phyloP scores from a whole-genome alignment of 2,888 invertebrate species.

The Alloplasta piceator region DNA sequence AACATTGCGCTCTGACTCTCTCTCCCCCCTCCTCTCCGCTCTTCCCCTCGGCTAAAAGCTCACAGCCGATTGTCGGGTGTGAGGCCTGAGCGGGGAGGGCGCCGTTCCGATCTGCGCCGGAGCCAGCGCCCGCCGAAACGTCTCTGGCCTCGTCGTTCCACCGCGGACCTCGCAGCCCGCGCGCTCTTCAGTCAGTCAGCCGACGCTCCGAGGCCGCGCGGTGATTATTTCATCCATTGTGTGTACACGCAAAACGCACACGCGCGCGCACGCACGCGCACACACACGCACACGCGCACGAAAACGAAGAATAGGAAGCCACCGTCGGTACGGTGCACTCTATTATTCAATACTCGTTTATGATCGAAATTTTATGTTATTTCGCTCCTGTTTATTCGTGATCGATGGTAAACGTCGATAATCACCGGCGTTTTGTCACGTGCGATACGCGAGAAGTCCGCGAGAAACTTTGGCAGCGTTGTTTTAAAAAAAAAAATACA shows the following conservation, averaged over 20 bases:
- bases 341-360: constrained; percentile 11
- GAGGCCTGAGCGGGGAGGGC: constrained; percentile 35
- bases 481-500: no score
- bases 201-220: constrained; percentile 80
- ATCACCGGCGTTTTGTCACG: no score
- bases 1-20: no score
- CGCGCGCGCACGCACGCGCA: neutral
- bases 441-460: no score
- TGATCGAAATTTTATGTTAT: neutral
- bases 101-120: constrained; percentile 66
- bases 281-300: neutral
- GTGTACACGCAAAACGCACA: constrained; percentile 68
- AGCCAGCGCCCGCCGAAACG: constrained; percentile 78
- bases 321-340: constrained; percentile 31
- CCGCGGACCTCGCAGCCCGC: constrained; percentile 67
- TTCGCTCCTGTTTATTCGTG: neutral
- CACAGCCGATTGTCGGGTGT: constrained; percentile 45
- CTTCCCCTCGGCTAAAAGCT: neutral
- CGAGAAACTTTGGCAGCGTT: no score
- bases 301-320: constrained; percentile 14
- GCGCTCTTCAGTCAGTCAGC: constrained; percentile 80
- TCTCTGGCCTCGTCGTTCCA: constrained; percentile 70
- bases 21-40: neutral
- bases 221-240: constrained; percentile 81
- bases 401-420: neutral